phyloP scores from a whole-genome alignment of 2,113 vertebrate species.

The Austrofundulus limnaeus region DNA sequence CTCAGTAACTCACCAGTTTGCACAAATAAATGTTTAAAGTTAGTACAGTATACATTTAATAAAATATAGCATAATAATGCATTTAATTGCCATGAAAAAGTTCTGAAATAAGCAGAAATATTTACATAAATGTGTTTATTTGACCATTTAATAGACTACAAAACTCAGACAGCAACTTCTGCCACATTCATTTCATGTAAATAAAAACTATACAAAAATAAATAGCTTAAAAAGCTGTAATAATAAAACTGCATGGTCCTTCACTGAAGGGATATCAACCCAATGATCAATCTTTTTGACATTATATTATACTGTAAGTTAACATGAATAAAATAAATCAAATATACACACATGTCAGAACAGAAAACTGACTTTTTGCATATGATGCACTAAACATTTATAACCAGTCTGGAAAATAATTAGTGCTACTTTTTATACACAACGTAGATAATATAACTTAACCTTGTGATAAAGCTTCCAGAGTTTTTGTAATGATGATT shows the following conservation, averaged over 20 bases:
- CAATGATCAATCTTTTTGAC: conserved; percentile 59
- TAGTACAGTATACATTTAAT: no score
- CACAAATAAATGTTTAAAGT: no score
- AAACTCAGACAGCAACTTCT: conserved; percentile 75
- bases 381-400: conserved; percentile 45
- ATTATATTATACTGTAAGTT: conserved; percentile 64
- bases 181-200: conserved; percentile 68
- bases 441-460: conserved; percentile 45
- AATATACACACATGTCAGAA: conserved; percentile 65
- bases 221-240: conserved; percentile 81
- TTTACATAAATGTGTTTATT: conserved; percentile 73
- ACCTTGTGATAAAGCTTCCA: conserved; percentile 27
- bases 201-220: conserved; percentile 87
- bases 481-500: conserved; percentile 34
- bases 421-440: conserved; percentile 43
- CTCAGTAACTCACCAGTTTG: no score
- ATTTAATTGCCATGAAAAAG: not conserved
- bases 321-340: conserved; percentile 70
- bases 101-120: not conserved
- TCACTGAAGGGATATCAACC: conserved; percentile 80
- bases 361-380: conserved; percentile 50
- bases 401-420: conserved; percentile 36
- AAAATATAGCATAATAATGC: no score
- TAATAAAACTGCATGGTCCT: conserved; percentile 73
- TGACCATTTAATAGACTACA: conserved; percentile 65